Evolutionary conservation across 2,113 vertebrate species (phyloP), one percentile per base, ranked within the genome.

Genomic region (Tiliqua scincoides): DNA sequence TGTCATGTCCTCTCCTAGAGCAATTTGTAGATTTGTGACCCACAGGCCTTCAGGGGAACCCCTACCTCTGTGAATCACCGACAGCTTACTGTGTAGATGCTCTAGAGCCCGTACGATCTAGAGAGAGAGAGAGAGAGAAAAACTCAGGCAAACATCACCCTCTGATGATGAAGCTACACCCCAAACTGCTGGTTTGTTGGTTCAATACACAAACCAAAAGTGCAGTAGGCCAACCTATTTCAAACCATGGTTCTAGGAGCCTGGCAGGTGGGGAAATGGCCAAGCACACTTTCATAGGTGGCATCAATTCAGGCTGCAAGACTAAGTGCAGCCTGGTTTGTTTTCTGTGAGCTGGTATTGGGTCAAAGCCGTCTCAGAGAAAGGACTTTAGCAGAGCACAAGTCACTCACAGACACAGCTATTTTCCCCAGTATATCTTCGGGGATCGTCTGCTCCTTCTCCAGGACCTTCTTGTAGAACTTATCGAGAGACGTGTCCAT

Each of bases 401-500:
- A 57, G 85, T 48, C 63, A 97, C 97, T 96, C 91, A 97, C 97
- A 86, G 97, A 97, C 84, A 97, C 97, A 0, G 97, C 96, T 25
- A 97, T 97, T 90, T 97, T 96, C 43, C 97, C 97, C 21, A 97
- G 25, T 59, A 97, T 97, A 78, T 97, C 97, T 86, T 97, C 97
- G 4, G 97, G 97, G 73, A 97, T 97, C 1, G 92, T 96, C 92
- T 95, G 96, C 87, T 94, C 94, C 90, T 96, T 97, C 21, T 97
- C 97, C 67, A 97, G 93, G 67, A 97, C 97, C 89, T 97, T 97
- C 91, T 97, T 96, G 88, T 97, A 97, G 91, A 97, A 97, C 85
- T 97, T 97, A 91, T 97, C 97, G 88, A 97, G 62, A 35, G 97
- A 97, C 0, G 96, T 97, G 87, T 97, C 97, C 97, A 97, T 97